Percentiles rank a stretch among this genome's conserved stretches.
These are phyloP conservation scores for Gila robusta DNA, from an alignment of 2,797 vertebrate species.

Conservation along the genomic window DNA sequence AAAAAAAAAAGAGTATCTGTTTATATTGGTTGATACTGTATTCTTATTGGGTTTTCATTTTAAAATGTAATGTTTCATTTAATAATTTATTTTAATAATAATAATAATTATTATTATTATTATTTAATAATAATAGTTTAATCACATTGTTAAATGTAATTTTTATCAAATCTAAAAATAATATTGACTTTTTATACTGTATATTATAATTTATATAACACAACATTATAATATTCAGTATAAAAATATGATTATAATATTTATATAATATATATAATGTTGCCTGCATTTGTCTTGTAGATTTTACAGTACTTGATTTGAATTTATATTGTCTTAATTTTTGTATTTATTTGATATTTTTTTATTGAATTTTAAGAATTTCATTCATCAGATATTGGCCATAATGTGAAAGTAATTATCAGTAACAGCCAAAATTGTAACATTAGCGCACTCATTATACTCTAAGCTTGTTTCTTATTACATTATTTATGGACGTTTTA, in stretches of 20 bases:
- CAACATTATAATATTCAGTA: no score
- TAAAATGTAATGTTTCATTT: neutral
- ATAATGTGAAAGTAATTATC: neutral
- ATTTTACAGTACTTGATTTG: neutral
- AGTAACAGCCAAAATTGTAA: neutral
- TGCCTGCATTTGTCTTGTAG: neutral
- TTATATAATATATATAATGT: neutral
- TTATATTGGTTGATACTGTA: neutral
- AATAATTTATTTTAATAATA: neutral
- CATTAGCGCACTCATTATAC: neutral
- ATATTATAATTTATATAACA: neutral
- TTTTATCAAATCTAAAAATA: neutral
- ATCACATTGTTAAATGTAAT: neutral
- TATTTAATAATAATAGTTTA: neutral
- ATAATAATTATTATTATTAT: neutral
- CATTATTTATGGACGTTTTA: neutral
- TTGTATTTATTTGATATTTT: neutral
- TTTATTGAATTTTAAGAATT: neutral
- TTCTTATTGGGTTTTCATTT: neutral
- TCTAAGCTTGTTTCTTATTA: neutral
- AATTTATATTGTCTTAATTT: neutral
- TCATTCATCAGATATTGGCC: neutral
- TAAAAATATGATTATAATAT: no score
- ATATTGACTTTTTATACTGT: neutral
- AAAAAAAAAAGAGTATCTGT: neutral